These are phyloP conservation scores for Atlantisia rogersi DNA, from an alignment of 2,113 vertebrate genomes.

Conservation along the genomic window DNA sequence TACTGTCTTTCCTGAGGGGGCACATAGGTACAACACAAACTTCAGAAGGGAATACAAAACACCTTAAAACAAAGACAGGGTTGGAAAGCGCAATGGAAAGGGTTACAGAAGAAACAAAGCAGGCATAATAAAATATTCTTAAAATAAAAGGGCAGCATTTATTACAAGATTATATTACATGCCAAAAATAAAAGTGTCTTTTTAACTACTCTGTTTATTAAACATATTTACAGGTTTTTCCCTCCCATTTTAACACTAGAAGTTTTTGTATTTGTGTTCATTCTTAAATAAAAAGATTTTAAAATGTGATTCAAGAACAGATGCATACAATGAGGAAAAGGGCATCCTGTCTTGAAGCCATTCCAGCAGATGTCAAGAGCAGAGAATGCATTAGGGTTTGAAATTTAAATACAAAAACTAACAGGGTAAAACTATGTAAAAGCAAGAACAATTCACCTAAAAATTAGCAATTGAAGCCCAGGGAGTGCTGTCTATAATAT, in stretches of 20 bases:
- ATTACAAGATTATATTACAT: background rate
- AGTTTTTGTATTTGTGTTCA: background rate
- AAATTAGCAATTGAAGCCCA: background rate
- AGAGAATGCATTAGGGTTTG: accelerated
- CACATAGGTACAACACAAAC: background rate
- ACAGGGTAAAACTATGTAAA: background rate
- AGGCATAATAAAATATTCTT: background rate
- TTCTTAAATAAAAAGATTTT: background rate
- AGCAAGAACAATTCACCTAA: background rate
- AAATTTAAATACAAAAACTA: background rate
- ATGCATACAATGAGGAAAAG: background rate
- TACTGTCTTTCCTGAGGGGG: background rate
- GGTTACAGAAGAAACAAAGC: background rate
- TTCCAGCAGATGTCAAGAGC: background rate
- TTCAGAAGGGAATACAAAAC: background rate
- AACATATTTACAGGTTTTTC: background rate
- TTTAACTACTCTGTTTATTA: background rate
- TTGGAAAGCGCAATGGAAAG: background rate
- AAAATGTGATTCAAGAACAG: background rate
- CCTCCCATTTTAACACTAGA: background rate
- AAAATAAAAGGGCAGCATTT: conserved; percentile 9
- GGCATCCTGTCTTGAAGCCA: background rate
- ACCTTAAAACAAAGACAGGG: background rate
- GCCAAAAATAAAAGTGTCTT: background rate
- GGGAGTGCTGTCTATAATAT: conserved; percentile 44